A percentile compares a stretch with the other conserved stretches of the same genome.
These are phyloP conservation scores for Popillia japonica DNA, from an alignment of 1,140 invertebrate species.

Conservation along the genomic window DNA sequence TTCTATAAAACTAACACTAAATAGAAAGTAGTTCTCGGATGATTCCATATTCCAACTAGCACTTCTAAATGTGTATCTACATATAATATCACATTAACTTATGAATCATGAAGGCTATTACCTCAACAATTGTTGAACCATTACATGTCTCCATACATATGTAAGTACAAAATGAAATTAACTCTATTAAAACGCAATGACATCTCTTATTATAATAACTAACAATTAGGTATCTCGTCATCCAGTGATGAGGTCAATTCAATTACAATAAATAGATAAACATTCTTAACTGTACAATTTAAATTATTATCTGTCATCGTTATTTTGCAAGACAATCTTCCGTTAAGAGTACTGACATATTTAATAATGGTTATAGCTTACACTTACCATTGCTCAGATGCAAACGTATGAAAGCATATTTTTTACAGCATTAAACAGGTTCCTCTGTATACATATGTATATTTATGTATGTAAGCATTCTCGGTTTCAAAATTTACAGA, in stretches of 20 bases:
- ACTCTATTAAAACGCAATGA: background rate
- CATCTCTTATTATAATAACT: background rate
- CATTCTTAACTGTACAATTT: background rate
- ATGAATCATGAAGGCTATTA: no score
- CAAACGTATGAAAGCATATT: background rate
- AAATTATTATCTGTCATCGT: background rate
- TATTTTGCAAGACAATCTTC: background rate
- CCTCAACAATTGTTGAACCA: no score
- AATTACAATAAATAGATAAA: slow-evolving; percentile 2
- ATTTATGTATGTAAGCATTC: no score
- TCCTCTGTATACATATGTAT: no score
- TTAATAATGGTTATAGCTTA: background rate
- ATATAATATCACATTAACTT: no score
- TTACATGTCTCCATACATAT: no score
- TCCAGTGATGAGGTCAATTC: background rate
- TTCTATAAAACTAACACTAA: no score
- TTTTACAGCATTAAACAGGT: background rate
- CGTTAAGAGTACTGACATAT: background rate
- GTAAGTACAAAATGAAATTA: background rate
- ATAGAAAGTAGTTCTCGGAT: no score
- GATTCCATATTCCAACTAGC: no score
- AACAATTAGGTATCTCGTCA: background rate
- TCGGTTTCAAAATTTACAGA: background rate
- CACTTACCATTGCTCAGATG: background rate
- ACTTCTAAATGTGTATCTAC: no score